Evolutionary conservation across 1,140 invertebrate genomes (phyloP).

Genomic region (Paralvinella palmiformis): DNA sequence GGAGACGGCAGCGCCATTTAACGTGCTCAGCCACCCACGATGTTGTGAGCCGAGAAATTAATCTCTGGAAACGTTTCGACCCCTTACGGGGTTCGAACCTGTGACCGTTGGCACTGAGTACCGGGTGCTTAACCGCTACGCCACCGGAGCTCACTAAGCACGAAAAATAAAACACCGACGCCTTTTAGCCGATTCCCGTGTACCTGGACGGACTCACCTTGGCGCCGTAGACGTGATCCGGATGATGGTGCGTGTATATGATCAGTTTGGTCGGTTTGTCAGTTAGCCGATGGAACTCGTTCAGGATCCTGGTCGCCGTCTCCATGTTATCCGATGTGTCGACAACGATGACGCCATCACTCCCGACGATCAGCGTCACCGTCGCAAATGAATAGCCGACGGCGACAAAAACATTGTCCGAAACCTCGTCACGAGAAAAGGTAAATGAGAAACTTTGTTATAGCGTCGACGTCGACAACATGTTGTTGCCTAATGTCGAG

Average conservation of each 20-base stretch:
- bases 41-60: too few relatives aligned
- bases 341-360: constrained; percentile 31
- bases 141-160: too few relatives aligned
- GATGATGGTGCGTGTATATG: constrained; percentile 29
- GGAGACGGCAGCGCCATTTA: too few relatives aligned
- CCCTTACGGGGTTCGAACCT: too few relatives aligned
- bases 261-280: constrained; percentile 17
- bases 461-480: too few relatives aligned
- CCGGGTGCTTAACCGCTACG: too few relatives aligned
- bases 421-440: too few relatives aligned
- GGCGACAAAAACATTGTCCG: constrained; percentile 32
- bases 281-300: constrained; percentile 32
- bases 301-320: constrained; percentile 24
- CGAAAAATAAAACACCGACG: not conserved
- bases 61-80: too few relatives aligned
- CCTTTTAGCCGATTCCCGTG: not conserved
- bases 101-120: too few relatives aligned
- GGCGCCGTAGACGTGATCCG: constrained; percentile 32
- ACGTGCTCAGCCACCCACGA: too few relatives aligned
- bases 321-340: constrained; percentile 37
- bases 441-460: too few relatives aligned
- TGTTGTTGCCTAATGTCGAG: too few relatives aligned
- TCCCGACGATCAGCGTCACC: constrained; percentile 33
- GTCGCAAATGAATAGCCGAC: constrained; percentile 37
- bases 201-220: constrained; percentile 20